Evolutionary conservation across 2,888 invertebrate species (phyloP), one percentile per base, ranked within the genome.

Genomic region (Galerucella calmariensis): DNA sequence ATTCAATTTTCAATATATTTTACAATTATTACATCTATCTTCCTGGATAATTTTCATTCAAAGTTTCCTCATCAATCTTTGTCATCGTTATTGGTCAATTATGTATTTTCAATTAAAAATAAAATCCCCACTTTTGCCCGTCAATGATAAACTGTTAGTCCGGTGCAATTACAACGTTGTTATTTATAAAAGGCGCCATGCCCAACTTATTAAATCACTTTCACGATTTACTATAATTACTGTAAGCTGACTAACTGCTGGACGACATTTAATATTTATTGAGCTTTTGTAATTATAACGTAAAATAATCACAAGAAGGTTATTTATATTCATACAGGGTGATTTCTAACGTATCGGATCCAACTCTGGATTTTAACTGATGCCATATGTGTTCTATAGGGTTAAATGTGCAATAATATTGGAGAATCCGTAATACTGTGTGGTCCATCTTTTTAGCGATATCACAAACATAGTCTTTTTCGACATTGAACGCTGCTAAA

Each of bases 191-290:
- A 56, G 72, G 75, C 75, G 75, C 75, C 75, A 59, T 69, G 63
- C 75, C 75, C 67, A 72, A 63, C 67, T 68, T 65, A 67, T 72
- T 72, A 69, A 75, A 75, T 75, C 75, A 75, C 75, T 72, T 72
- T 75, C 75, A 69, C 59, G 65, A 72, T 75, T 69, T 72, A 75
- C 72, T 65, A 58, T 69, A 75, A 75, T 72, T 75, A 61, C 70
- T 56, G 24, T 48, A 53, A 70, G 63, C 62, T 69, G 69, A 69
- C 69, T 63, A 61, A 69, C 69, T 69, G 48, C 62, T 16, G 20
- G 58, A 62, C 62, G 35, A 53, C 53, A 44, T n/a, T 48, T 46
- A 56, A 67, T 67, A 59, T 70, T 70, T 70, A 70, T 70, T 44
- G 70, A 63, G 63, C 70, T 70, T 44, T 12, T 10, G 63, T 63